phyloP scores from a whole-genome alignment of 2,888 invertebrate genomes.

The Tillus elongatus region DNA sequence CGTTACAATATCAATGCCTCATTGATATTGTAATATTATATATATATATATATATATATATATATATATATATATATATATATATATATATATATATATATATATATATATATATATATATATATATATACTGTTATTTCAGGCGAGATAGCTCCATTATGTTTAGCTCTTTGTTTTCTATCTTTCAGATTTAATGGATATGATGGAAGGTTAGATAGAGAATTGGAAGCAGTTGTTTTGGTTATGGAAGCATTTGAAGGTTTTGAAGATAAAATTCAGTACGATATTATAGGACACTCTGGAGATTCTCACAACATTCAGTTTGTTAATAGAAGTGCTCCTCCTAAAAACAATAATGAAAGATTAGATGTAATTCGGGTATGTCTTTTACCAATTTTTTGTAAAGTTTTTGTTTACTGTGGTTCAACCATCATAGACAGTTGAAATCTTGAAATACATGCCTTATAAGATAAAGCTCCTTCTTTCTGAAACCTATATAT shows the following conservation, averaged over 20 bases:
- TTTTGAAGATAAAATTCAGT: slow-evolving; percentile 79
- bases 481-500: background rate
- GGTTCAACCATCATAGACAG: no score
- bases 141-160: no score
- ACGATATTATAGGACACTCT: slow-evolving; percentile 90
- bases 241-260: slow-evolving; percentile 87
- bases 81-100: no score
- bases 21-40: no score
- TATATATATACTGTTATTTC: no score
- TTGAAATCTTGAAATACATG: no score
- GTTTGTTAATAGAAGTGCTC: slow-evolving; percentile 57
- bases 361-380: slow-evolving; percentile 68
- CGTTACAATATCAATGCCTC: no score
- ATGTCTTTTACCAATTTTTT: slow-evolving; percentile 22
- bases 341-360: slow-evolving; percentile 82
- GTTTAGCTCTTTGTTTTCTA: slow-evolving; percentile 6
- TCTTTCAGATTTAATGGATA: slow-evolving; percentile 77
- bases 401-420: background rate
- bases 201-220: slow-evolving; percentile 85
- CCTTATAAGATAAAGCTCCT: no score
- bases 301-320: slow-evolving; percentile 75
- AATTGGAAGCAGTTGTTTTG: slow-evolving; percentile 81
- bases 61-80: no score
- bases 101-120: no score
- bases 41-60: no score